A percentile compares a stretch with the other conserved stretches of the same genome.
Conservation (phyloP, 1,140 invertebrate genomes). For the Drosophila ironensis region DNA sequence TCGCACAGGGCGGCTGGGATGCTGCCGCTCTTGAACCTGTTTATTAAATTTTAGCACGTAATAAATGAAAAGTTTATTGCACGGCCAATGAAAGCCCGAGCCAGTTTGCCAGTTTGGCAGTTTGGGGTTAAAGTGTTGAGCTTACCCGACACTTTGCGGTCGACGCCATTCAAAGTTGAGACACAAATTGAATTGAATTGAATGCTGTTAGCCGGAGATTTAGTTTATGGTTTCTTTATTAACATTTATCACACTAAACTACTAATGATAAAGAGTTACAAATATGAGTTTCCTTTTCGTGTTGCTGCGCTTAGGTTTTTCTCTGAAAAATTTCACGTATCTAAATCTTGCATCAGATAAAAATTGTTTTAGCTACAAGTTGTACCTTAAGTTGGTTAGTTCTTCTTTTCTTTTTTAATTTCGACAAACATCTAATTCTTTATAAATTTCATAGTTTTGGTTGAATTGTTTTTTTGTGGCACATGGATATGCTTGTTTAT, state of each 20-base stretch:
- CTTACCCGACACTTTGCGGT: conserved; percentile 14
- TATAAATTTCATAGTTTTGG: conserved; percentile 4
- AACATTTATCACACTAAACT: conserved; percentile 79
- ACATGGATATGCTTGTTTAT: conserved; percentile 63
- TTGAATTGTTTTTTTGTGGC: conserved; percentile 23
- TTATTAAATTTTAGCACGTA: conserved; percentile 78
- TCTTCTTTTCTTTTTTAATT: conserved; percentile 15
- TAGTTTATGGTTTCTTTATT: conserved; percentile 56
- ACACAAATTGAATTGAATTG: conserved; percentile 40
- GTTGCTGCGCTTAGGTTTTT: conserved; percentile 21
- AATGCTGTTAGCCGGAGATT: conserved; percentile 19
- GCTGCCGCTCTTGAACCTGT: conserved; percentile 47
- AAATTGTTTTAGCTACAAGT: conserved; percentile 72
- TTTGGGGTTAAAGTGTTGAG: conserved; percentile 10
- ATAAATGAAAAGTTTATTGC: conserved; percentile 64
- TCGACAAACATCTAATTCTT: conserved; percentile 43
- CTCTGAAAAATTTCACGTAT: conserved; percentile 56
- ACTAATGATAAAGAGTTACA: conserved; percentile 77
- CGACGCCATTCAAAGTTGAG: neutral
- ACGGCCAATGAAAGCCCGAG: conserved; percentile 12
- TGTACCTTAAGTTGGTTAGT: conserved; percentile 64
- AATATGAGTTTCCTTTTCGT: conserved; percentile 41
- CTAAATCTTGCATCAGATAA: conserved; percentile 43
- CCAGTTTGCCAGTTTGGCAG: neutral
- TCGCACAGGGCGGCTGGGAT: conserved; percentile 17